phyloP scores from a whole-genome alignment of 2,888 invertebrate genomes.

The Dasypolia templi region DNA sequence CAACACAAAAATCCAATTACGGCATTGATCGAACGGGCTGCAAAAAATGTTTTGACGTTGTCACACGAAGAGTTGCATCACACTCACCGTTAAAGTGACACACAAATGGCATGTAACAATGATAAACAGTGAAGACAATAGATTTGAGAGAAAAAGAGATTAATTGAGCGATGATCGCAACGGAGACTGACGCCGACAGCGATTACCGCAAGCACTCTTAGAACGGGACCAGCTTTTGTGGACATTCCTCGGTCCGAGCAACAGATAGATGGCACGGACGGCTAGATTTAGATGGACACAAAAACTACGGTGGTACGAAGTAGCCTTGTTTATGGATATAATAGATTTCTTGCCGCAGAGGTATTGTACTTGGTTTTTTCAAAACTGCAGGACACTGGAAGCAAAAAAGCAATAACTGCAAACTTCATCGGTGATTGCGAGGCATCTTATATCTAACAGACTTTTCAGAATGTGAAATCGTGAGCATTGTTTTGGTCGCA shows the following conservation, averaged over 20 bases:
- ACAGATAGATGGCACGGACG: conserved; percentile 73
- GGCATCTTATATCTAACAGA: conserved; percentile 53
- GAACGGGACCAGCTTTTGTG: conserved; percentile 84
- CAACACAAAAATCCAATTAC: conserved; percentile 74
- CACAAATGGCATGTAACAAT: conserved; percentile 69
- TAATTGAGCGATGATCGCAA: conserved; percentile 74
- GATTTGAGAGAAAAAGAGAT: conserved; percentile 76
- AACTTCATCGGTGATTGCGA: conserved; percentile 47
- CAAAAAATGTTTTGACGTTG: conserved; percentile 74
- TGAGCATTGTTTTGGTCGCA: conserved; percentile 70
- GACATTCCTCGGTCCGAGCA: conserved; percentile 70
- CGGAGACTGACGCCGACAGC: conserved; percentile 74
- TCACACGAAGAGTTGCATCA: conserved; percentile 80
- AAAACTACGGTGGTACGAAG: conserved; percentile 71
- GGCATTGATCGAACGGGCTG: conserved; percentile 66
- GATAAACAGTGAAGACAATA: conserved; percentile 78
- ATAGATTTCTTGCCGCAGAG: conserved; percentile 68
- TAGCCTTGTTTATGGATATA: conserved; percentile 72
- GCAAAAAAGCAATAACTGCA: conserved; percentile 55
- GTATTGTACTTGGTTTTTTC: conserved; percentile 63
- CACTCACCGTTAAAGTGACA: conserved; percentile 77
- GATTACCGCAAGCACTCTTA: conserved; percentile 83
- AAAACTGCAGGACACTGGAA: conserved; percentile 58
- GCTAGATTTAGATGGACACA: conserved; percentile 72
- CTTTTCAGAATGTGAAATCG: conserved; percentile 65